Conservation (phyloP, 2,888 invertebrate species). For the Plagodis pulveraria region DNA sequence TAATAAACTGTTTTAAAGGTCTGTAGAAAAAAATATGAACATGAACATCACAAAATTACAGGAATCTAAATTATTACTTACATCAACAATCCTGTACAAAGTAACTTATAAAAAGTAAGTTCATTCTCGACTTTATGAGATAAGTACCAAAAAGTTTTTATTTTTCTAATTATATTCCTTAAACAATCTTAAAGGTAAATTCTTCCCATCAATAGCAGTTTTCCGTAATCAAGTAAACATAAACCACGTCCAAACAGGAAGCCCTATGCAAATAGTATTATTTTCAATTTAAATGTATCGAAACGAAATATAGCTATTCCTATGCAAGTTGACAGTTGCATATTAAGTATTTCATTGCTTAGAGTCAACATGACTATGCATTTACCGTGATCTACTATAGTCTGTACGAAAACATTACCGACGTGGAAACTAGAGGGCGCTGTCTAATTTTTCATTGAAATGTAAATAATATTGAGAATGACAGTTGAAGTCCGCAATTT, state of each 20-base stretch:
- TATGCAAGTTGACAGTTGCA: conserved; percentile 23
- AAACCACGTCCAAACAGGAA: conserved; percentile 22
- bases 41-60: too few relatives aligned
- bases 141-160: too few relatives aligned
- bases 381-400: conserved; percentile 20
- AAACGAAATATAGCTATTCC: conserved; percentile 31
- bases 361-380: conserved; percentile 26
- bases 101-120: too few relatives aligned
- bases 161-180: too few relatives aligned
- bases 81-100: too few relatives aligned
- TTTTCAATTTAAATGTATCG: conserved; percentile 31
- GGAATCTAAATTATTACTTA: too few relatives aligned
- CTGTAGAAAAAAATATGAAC: too few relatives aligned
- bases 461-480: neutral
- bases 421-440: conserved; percentile 1
- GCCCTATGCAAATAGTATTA: conserved; percentile 23
- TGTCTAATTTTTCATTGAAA: neutral
- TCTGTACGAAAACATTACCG: conserved; percentile 3
- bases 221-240: conserved; percentile 11
- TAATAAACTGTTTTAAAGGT: too few relatives aligned
- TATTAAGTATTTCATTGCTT: conserved; percentile 23
- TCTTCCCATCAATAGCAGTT: neutral
- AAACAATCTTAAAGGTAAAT: too few relatives aligned
- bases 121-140: too few relatives aligned
- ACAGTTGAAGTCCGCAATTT: conserved; percentile 4